Conservation (phyloP, 1,140 invertebrate species). For the Xylocopa sonorina region DNA sequence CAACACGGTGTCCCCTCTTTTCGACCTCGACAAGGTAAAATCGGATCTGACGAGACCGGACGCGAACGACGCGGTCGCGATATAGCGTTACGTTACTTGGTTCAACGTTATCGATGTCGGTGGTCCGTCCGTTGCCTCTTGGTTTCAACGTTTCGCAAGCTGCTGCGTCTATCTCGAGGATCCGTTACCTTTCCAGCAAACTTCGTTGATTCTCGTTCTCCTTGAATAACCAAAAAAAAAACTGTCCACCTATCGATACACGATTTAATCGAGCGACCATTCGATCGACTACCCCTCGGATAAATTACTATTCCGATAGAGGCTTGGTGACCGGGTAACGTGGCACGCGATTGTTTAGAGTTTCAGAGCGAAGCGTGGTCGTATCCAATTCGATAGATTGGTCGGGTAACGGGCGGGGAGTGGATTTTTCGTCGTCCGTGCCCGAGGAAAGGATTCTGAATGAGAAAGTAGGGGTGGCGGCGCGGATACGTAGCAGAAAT, state of each 20-base stretch:
- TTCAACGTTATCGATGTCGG: slow-evolving; percentile 75
- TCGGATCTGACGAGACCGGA: slow-evolving; percentile 35
- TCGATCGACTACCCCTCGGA: background rate
- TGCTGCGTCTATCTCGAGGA: background rate
- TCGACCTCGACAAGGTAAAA: slow-evolving; percentile 19
- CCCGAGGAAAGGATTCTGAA: slow-evolving; percentile 32
- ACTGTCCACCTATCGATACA: slow-evolving; percentile 2
- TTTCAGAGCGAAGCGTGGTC: background rate
- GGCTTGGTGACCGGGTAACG: background rate
- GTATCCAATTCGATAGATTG: slow-evolving; percentile 31
- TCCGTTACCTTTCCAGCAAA: background rate
- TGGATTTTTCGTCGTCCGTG: slow-evolving; percentile 46
- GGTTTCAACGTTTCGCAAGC: background rate
- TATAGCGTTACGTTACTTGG: slow-evolving; percentile 73
- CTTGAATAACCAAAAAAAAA: no score
- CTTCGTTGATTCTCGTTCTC: background rate
- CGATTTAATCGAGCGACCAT: slow-evolving; percentile 15
- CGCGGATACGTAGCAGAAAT: slow-evolving; percentile 50
- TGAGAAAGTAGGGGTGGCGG: slow-evolving; percentile 39
- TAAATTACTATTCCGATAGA: background rate
- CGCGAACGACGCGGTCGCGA: slow-evolving; percentile 29
- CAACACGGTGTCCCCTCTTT: slow-evolving; percentile 20
- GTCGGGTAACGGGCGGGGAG: slow-evolving; percentile 24
- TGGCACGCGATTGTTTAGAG: slow-evolving; percentile 11
- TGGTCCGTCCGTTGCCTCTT: background rate